phyloP scores from a whole-genome alignment of 2,113 vertebrate genomes.

The Urocynchramus pylzowi region DNA sequence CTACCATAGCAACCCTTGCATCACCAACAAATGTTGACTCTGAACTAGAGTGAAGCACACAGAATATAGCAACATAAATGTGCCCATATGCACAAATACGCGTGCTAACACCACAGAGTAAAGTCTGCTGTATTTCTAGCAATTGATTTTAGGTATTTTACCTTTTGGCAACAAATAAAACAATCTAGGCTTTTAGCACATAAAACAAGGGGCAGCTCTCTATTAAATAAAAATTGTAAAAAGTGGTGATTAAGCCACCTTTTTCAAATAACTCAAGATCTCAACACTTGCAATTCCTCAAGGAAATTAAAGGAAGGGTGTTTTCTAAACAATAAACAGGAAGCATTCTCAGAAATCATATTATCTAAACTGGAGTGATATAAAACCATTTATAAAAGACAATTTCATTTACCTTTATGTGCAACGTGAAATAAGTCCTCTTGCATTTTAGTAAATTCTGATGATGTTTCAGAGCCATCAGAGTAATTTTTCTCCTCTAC shows the following conservation, averaged over 20 bases:
- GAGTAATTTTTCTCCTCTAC: conserved; percentile 83
- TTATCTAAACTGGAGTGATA: not conserved
- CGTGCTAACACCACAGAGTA: not conserved
- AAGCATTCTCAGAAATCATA: not conserved
- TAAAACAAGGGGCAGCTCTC: not conserved
- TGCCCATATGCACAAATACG: not conserved
- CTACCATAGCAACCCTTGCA: conserved; percentile 64
- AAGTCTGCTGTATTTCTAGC: not conserved
- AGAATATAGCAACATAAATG: not conserved
- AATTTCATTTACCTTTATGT: conserved; percentile 79
- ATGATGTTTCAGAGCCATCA: conserved; percentile 80
- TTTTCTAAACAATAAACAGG: not conserved
- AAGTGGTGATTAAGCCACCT: not conserved
- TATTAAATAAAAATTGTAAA: not conserved
- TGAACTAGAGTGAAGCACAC: not conserved
- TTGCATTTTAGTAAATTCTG: conserved; percentile 92
- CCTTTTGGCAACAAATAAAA: not conserved
- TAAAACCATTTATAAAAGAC: not conserved
- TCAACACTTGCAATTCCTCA: not conserved
- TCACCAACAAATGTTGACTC: conserved; percentile 48
- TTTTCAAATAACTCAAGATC: not conserved
- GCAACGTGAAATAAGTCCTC: conserved; percentile 92
- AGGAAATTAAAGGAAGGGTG: not conserved
- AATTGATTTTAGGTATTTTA: not conserved
- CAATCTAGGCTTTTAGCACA: not conserved